Evolutionary conservation across 1,140 invertebrate genomes (phyloP), one percentile per base, ranked within the genome.

Genomic region (Cydia amplana): DNA sequence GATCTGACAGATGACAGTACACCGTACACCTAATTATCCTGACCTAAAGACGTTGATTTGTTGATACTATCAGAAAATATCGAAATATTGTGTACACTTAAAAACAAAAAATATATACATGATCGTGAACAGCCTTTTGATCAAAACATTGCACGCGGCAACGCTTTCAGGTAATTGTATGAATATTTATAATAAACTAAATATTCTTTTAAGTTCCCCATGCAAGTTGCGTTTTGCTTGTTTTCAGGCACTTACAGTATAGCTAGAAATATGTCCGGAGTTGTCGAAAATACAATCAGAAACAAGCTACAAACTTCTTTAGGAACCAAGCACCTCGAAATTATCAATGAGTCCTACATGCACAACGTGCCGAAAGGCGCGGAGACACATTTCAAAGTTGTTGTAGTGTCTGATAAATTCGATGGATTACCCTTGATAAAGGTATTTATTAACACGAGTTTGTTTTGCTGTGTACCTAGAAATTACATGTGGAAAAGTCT

Each of bases 321-420:
- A 46, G 93, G 94, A 81, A 95, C 96, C 32, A 79, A 89, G 12
- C 93, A 96, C 85, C 89, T 97, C 36, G 95, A 97, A 82, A 93
- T 98, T 12, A 94, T 97, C 9, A 98, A 98, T 93, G 97, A 98
- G 91, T 97, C 97, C 23, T 95, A 96, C 73, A 97, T 97, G 96
- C 97, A 98, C 82, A 97, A 97, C 93, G 97, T 97, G 46, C 97
- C 97, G 9, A 96, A 96, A 93, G 95, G 95, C 18, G 93, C 96
- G 12, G 97, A 97, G 91, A 96, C 96, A 12, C 97, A 98, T 93
- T 98, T 98, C 84, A 97, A 97, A 93, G 95, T 98, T 65, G 87
- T 97, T 1, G 94, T 97, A 23, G 96, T 98, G 1, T 96, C 96
- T 5, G 93, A 96, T 5, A 94, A 95, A 81, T 98, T 98, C 85